A percentile compares a stretch with the other conserved stretches of the same genome.
phyloP scores from a whole-genome alignment of 2,888 invertebrate genomes.

The Pyralis farinalis region DNA sequence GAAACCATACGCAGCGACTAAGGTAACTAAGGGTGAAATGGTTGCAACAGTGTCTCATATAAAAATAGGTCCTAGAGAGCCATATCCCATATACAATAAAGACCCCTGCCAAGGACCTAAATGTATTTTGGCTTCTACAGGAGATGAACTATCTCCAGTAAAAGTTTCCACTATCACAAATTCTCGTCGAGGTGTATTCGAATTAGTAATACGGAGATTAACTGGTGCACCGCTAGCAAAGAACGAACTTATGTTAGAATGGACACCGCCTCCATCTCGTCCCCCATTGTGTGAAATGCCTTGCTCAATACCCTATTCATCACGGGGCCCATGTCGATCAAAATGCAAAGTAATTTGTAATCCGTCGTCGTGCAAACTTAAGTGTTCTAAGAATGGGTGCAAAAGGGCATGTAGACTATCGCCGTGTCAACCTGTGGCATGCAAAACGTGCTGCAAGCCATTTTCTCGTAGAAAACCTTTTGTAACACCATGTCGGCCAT shows the following conservation, averaged over 20 bases:
- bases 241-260: constrained; percentile 70
- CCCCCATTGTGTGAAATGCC: constrained; percentile 35
- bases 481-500: constrained; percentile 24
- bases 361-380: constrained; percentile 38
- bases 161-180: constrained; percentile 55
- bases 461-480: constrained; percentile 25
- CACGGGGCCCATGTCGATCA: constrained; percentile 31
- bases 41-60: constrained; percentile 61
- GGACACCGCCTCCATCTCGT: constrained; percentile 61
- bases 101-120: constrained; percentile 58
- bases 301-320: constrained; percentile 24
- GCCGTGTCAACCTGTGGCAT: constrained; percentile 28
- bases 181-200: constrained; percentile 68
- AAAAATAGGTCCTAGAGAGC: constrained; percentile 50
- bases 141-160: constrained; percentile 46
- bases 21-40: constrained; percentile 45
- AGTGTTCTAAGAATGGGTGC: constrained; percentile 31
- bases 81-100: constrained; percentile 50
- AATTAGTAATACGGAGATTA: constrained; percentile 61
- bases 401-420: constrained; percentile 37
- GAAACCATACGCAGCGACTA: constrained; percentile 35
- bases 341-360: constrained; percentile 54
- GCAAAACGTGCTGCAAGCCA: constrained; percentile 31
- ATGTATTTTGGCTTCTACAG: constrained; percentile 44
- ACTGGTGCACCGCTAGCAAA: constrained; percentile 64